Evolutionary conservation across 2,888 invertebrate genomes (phyloP).

Genomic region (Tupiocoris notatus): DNA sequence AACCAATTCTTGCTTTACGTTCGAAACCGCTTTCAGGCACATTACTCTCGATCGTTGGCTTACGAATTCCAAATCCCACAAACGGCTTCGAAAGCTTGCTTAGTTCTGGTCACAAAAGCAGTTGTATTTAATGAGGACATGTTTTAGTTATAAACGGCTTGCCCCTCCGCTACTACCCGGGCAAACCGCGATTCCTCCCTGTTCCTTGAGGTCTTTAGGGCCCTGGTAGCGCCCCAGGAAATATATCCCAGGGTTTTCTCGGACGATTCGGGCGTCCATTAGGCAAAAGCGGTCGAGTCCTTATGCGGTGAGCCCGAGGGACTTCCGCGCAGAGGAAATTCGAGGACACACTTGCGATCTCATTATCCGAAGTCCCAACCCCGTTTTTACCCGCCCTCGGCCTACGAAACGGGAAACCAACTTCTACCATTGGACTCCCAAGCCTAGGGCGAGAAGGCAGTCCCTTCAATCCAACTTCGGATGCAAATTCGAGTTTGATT

Average conservation of each 20-base stretch:
- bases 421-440: neutral
- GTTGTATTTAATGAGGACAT: conserved; percentile 34
- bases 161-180: neutral
- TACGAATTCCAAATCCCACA: no score
- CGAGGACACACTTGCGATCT: conserved; percentile 30
- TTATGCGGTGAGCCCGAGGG: conserved; percentile 24
- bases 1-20: no score
- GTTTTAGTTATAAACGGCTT: conserved; percentile 35
- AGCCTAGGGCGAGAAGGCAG: conserved; percentile 2
- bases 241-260: conserved; percentile 17
- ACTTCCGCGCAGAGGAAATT: conserved; percentile 4
- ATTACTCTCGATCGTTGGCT: no score
- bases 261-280: conserved; percentile 15
- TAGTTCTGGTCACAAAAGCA: neutral
- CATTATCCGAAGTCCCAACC: conserved; percentile 22
- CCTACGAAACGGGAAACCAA: neutral
- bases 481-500: conserved; percentile 38
- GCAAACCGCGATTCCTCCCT: neutral
- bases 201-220: neutral
- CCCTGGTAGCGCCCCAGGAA: conserved; percentile 12
- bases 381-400: neutral
- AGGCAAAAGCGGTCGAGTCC: conserved; percentile 6
- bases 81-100: neutral
- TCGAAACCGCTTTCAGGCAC: no score
- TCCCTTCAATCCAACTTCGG: neutral